Evolutionary conservation across 1,140 invertebrate species (phyloP), one percentile per base, ranked within the genome.

Genomic region (Rhyacophila brunnea): DNA sequence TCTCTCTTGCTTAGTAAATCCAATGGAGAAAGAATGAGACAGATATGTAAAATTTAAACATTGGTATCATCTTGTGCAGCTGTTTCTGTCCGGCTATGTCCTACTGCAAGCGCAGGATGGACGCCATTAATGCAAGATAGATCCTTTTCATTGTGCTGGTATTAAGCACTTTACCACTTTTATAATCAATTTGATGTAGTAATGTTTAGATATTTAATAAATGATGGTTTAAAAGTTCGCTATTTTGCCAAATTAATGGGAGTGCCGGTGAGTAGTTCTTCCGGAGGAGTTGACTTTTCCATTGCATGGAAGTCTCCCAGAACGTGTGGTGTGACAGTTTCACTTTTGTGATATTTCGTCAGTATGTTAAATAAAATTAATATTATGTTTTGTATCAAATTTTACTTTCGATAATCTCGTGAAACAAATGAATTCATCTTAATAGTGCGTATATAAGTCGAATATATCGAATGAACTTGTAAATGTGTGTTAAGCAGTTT

Each of bases 51-150:
- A 72, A 69, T 72, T 74, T 73, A 71, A 68, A 71, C 73, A 74
- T 77, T 70, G 73, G 74, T 74, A 74, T 73, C 74, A 75, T 77
- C 73, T 77, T 73, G 71, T 76, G 75, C 75, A 78, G 76, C 73
- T 78, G 72, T 77, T 77, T 77, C 74, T 75, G 69, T 70, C 74
- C 73, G 73, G 70, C 68, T 72, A 71, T 75, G 73, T 74, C 72
- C 73, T 75, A 74, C 70, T 75, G 72, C 69, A 70, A 75, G 71
- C 71, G 70, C 71, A 76, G 74, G 71, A 78, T 77, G 74, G 76
- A 76, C 74, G 74, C 76, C 75, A 76, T 77, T 77, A 74, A 72
- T 70, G 72, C 70, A 68, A 77, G 69, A 75, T 78, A 75, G 73
- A 68, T 74, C 70, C 57, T 67, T 67, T 68, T 66, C 60, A 68